Conservation (phyloP, 2,888 invertebrate species). For the Rotaria sp. region DNA sequence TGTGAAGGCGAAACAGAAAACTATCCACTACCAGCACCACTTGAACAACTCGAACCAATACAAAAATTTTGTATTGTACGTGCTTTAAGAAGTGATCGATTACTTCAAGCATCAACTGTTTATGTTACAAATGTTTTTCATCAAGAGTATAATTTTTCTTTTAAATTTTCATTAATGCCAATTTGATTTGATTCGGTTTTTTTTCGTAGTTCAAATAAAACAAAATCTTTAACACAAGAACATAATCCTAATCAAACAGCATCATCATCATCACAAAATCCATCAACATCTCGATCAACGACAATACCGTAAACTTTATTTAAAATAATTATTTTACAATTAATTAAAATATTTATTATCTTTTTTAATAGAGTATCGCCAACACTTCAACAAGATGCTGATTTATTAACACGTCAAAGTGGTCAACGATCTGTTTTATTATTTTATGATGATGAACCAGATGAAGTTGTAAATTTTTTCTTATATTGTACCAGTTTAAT, state of each 20-base stretch:
- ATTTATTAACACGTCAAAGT: not conserved
- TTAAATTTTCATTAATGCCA: no score
- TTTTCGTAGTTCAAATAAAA: not conserved
- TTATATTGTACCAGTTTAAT: not conserved
- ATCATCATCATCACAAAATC: not conserved
- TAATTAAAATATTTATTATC: not conserved
- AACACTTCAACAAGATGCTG: slow-evolving; percentile 11
- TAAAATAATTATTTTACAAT: not conserved
- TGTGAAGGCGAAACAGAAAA: slow-evolving; percentile 54
- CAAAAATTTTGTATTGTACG: slow-evolving; percentile 52
- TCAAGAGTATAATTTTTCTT: not conserved
- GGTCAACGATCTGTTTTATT: slow-evolving; percentile 25
- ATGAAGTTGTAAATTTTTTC: slow-evolving; percentile 9
- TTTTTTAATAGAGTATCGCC: not conserved
- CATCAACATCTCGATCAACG: not conserved
- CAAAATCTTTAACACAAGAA: slow-evolving; percentile 1
- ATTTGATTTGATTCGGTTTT: not conserved
- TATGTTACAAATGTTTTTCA: slow-evolving; percentile 3
- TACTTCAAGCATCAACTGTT: slow-evolving; percentile 46
- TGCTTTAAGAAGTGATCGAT: slow-evolving; percentile 51
- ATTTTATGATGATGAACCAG: slow-evolving; percentile 26
- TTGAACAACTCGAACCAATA: slow-evolving; percentile 51
- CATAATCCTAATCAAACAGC: not conserved
- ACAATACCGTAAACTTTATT: slow-evolving; percentile 4
- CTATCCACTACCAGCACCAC: slow-evolving; percentile 51